Percentiles rank a stretch among this genome's conserved stretches.
Conservation (phyloP, 2,888 invertebrate genomes). For the Blastobasis lacticolella region DNA sequence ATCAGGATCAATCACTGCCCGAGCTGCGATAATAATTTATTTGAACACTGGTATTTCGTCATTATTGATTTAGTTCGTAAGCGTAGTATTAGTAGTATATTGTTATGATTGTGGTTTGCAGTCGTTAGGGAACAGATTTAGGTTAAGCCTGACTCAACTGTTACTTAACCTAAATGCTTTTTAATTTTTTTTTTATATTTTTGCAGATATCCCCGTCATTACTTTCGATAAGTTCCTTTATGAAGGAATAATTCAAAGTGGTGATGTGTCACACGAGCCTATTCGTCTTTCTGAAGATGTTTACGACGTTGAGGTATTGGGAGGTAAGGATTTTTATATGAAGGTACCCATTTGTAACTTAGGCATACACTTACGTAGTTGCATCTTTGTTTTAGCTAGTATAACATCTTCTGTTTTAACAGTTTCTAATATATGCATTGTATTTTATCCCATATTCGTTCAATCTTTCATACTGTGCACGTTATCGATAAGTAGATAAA, state of each 20-base stretch:
- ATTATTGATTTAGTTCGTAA: neutral
- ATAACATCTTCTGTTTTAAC: no score
- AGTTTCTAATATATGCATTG: no score
- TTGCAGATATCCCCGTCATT: conserved; percentile 10
- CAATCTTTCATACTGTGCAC: no score
- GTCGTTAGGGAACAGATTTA: no score
- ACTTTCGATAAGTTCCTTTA: conserved; percentile 44
- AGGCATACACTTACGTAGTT: no score
- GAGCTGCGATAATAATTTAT: conserved; percentile 16
- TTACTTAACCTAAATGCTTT: no score
- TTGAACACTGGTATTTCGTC: conserved; percentile 13
- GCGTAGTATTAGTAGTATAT: neutral
- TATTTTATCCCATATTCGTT: no score
- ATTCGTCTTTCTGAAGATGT: conserved; percentile 34
- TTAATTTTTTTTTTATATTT: no score
- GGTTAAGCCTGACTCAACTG: no score
- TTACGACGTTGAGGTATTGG: conserved; percentile 31
- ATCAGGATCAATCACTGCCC: conserved; percentile 9
- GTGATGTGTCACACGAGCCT: conserved; percentile 36
- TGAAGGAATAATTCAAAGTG: conserved; percentile 31
- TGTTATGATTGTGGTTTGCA: no score
- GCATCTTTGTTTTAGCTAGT: no score
- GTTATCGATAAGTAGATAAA: no score
- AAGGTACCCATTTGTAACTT: neutral
- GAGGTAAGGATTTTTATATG: conserved; percentile 30